Evolutionary conservation across 2,113 vertebrate species (phyloP), one percentile per base, ranked within the genome.

Genomic region (Amia ocellicauda): DNA sequence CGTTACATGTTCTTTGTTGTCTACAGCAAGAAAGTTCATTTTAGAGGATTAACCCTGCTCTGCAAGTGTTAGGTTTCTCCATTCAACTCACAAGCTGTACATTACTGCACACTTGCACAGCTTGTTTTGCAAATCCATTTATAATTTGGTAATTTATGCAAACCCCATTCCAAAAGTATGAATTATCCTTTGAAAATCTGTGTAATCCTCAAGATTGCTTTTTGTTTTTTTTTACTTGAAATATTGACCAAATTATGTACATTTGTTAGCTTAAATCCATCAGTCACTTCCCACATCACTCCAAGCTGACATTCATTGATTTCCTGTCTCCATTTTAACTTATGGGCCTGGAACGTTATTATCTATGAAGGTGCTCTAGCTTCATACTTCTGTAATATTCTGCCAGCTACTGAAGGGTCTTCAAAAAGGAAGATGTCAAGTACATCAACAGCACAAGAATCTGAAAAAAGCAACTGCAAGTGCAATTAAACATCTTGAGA

Each of bases 1-100:
- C 22, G 76, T 78, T 81, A 78, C 80, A 80, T 66, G 59, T 5
- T 80, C 84, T 83, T 85, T 83, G 80, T 83, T 82, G 80, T 81
- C 59, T 4, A 54, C 77, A n/a, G 73, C 60, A 19, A 55, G 13
- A 61, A 71, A 66, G 69, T 71, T 73, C 71, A 53, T 81, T 83
- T 82, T 72, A 69, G 40, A 71, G 78, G 83, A 82, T 83, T 83
- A 87, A 85, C 83, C 80, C 76, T 72, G 50, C 64, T 78, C 70
- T 60, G 65, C 41, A 20, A 49, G 27, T 53, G 64, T 62, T 20
- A 27, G 73, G 53, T 57, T 55, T 66, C 59, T 14, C 49, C 47
- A 19, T 73, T 67, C 77, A 81, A 79, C 79, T 74, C 73, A 74
- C 74, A 19, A 62, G 45, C 71, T 74, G 58, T 74, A 74, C 80